Evolutionary conservation across 2,888 invertebrate species (phyloP).

Genomic region (Megaustenia siamemsis): DNA sequence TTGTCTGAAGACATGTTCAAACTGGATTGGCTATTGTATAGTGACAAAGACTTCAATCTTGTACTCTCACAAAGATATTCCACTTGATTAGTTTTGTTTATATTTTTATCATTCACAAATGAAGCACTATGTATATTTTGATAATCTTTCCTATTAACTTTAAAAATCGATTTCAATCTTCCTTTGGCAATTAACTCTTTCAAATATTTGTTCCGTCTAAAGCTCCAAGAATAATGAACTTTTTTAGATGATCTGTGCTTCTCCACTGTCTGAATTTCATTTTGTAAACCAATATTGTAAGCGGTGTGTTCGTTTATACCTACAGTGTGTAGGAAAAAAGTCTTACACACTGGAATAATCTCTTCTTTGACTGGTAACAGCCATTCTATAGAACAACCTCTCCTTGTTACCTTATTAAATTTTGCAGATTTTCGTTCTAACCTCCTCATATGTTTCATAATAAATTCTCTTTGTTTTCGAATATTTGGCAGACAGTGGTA

Average conservation of each 20-base stretch:
- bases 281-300: slow-evolving; percentile 28
- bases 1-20: not conserved
- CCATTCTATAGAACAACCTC: slow-evolving; percentile 31
- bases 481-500: slow-evolving; percentile 29
- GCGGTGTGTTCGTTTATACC: slow-evolving; percentile 39
- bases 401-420: slow-evolving; percentile 21
- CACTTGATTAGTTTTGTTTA: not conserved
- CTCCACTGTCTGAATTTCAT: slow-evolving; percentile 8
- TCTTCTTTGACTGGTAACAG: slow-evolving; percentile 11
- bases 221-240: not conserved
- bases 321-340: slow-evolving; percentile 34
- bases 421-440: slow-evolving; percentile 11
- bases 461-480: slow-evolving; percentile 23
- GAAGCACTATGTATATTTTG: not conserved
- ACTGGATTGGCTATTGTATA: not conserved
- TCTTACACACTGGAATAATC: slow-evolving; percentile 26
- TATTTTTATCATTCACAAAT: not conserved
- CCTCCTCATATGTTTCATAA: slow-evolving; percentile 19
- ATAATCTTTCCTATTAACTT: not conserved
- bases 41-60: not conserved
- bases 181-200: slow-evolving; percentile 24
- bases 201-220: not conserved
- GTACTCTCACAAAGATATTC: not conserved
- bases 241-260: not conserved
- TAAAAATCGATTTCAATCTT: slow-evolving; percentile 3